These are phyloP conservation scores for Probosciger aterrimus DNA, from an alignment of 2,113 vertebrate species.

Conservation along the genomic window DNA sequence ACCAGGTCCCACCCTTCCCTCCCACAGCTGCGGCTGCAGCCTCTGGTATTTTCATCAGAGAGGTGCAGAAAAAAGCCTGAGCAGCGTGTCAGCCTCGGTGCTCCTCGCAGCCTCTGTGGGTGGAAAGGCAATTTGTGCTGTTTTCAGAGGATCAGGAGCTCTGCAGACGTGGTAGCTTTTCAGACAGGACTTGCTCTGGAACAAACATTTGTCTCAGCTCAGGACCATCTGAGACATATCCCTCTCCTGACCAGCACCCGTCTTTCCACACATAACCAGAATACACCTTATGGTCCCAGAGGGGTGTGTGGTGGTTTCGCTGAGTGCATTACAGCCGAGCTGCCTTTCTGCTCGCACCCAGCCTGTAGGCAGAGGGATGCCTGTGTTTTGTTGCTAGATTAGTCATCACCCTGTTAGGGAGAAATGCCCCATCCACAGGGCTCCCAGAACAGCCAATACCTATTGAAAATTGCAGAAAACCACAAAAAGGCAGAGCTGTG, in stretches of 20 bases:
- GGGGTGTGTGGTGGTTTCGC: neutral
- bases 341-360: neutral
- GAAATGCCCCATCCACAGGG: neutral
- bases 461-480: neutral
- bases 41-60: neutral
- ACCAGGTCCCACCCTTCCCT: neutral
- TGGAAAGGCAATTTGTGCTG: neutral
- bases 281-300: rapidly evolving
- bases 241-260: neutral
- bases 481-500: neutral
- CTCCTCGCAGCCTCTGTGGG: neutral
- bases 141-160: neutral
- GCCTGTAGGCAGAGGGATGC: neutral
- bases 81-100: rapidly evolving
- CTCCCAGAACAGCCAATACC: neutral
- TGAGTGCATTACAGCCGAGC: neutral
- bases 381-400: neutral
- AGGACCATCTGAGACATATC: neutral
- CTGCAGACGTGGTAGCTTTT: neutral
- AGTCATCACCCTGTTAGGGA: neutral
- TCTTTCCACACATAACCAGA: neutral
- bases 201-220: neutral
- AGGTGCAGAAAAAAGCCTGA: neutral
- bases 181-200: neutral
- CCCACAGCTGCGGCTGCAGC: neutral